Evolutionary conservation across 2,113 vertebrate genomes (phyloP).

Genomic region (Carettochelys insculpta): DNA sequence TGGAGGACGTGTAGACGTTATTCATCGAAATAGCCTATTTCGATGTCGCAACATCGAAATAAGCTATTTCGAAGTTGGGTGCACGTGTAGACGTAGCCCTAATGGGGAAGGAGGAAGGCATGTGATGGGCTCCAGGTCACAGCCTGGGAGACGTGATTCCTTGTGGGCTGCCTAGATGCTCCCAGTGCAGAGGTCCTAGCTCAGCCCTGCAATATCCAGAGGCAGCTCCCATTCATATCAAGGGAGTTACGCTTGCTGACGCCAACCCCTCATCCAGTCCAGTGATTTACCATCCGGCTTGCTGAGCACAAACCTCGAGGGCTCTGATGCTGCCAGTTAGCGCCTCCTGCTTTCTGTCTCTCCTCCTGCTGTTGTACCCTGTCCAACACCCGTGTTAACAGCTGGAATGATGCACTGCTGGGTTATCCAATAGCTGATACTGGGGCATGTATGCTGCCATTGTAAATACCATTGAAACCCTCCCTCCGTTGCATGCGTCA

Average conservation of each 20-base stretch:
- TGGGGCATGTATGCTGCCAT: neutral
- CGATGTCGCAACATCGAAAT: no score
- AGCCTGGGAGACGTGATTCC: neutral
- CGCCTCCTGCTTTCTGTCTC: neutral
- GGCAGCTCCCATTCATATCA: neutral
- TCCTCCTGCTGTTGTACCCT: neutral
- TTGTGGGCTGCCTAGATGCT: neutral
- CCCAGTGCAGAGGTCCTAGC: neutral
- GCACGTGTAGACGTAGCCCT: no score
- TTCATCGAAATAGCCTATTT: no score
- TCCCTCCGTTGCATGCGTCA: neutral
- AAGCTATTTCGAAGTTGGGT: no score
- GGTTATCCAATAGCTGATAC: neutral
- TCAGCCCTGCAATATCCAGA: neutral
- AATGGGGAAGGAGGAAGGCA: neutral
- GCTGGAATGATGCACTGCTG: neutral
- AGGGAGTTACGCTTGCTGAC: neutral
- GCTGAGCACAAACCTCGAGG: neutral
- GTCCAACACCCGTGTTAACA: neutral
- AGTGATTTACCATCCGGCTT: neutral
- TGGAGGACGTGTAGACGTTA: no score
- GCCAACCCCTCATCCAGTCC: neutral
- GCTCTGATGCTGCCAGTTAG: neutral
- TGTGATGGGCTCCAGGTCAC: neutral
- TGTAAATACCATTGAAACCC: neutral